Percentiles rank a stretch among this genome's conserved stretches.
Conservation (phyloP, 2,797 vertebrate genomes). For the Pelobates cultripes region DNA sequence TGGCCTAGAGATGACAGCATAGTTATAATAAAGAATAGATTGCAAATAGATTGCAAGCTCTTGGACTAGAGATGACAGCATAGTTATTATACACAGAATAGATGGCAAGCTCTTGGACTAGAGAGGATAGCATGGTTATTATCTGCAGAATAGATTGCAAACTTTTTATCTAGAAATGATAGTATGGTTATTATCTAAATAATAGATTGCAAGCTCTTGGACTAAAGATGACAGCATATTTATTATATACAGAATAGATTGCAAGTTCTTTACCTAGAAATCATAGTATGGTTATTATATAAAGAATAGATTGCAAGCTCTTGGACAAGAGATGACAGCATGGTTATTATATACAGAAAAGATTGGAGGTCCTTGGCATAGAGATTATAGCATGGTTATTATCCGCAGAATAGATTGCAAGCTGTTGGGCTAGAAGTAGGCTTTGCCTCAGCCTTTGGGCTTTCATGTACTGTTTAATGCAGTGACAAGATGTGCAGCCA, state of each 20-base stretch:
- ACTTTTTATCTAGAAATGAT: neutral
- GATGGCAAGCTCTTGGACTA: neutral
- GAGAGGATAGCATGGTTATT: neutral
- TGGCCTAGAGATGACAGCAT: neutral
- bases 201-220: conserved; percentile 1
- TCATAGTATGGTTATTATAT: neutral
- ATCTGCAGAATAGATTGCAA: neutral
- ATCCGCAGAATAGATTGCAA: neutral
- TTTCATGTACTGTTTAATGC: neutral
- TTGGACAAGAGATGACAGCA: neutral
- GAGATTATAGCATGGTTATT: neutral
- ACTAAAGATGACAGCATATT: neutral
- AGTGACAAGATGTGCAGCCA: neutral
- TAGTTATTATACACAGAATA: neutral
- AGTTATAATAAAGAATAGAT: neutral
- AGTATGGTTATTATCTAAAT: neutral
- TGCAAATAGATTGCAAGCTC: neutral
- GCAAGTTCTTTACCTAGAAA: neutral
- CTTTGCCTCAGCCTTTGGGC: neutral
- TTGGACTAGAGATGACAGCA: no score
- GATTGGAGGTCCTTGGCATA: no score
- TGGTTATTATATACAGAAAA: neutral
- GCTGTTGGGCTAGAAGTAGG: neutral
- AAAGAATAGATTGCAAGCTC: neutral
- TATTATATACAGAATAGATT: neutral